Evolutionary conservation across 2,113 vertebrate genomes (phyloP), one percentile per base, ranked within the genome.

Genomic region (Alectura lathami): DNA sequence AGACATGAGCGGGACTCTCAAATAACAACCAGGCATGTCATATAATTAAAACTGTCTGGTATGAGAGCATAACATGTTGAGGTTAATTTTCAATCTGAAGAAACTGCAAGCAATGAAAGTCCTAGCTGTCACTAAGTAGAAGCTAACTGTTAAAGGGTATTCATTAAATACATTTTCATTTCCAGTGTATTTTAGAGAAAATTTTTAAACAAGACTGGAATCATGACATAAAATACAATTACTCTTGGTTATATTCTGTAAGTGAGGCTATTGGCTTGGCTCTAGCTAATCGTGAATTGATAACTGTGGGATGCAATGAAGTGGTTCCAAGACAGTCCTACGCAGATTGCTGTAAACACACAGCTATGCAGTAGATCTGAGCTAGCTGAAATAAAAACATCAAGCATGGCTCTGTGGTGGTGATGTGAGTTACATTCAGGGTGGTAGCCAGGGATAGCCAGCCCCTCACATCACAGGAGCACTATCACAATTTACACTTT

Each of bases 381-480:
- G 34, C 42, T 83, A 86, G 51, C 42, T 76, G 83, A 72, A 88
- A 89, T 72, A 32, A 78, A 88, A 92, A 22, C 64, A 43, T 16
- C 24, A 87, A 91, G 3, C 34, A 36, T 56, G 27, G 66, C 76
- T 81, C 77, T 81, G 91, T 4, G 2, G 38, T 59, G 89, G 23
- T 67, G 85, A 75, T 66, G 45, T 72, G 75, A 91, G 54, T 79
- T 91, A 74, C n/a, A 2, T 59, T 42, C 8, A 3, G 21, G 57
- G 89, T 42, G 57, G 87, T 30, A 51, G 91, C 84, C 70, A 22
- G 57, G 1, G 51, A 78, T 85, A 86, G 54, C 36, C 17, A 22
- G 68, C 72, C 60, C 76, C 68, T 93, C 89, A 88, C 87, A 90
- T 94, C 88, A 83, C 91, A 90, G 93, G 77, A 94, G 88, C 83